Base-by-base conservation (phyloP, 1,140 invertebrate species). In the Drosophila eugracilis region DNA sequence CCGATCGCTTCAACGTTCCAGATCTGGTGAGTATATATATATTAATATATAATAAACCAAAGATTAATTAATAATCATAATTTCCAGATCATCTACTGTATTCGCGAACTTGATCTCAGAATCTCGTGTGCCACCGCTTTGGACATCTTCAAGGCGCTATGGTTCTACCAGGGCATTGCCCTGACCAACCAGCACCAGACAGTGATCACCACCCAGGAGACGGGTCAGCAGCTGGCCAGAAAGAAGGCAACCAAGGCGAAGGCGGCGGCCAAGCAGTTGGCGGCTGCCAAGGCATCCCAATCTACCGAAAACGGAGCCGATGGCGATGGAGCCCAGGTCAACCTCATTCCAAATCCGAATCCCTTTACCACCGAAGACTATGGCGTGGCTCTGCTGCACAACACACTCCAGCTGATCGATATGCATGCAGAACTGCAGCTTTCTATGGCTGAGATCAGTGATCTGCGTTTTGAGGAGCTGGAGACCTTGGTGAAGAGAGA, bases 341-440 rank as follows among this genome's bases (percentile, higher is more conserved):
- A 83, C 60, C 83, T 83, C 21, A 88, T 88, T 52, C 74, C 83
- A n/a, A 90, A 90, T 34, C 76, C 90, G 3, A 89, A 88, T 80
- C 90, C 86, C 34, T 90, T 91, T 54, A 91, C 91, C 53, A 89
- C 90, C 58, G 91, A 92, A 47, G 91, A 92, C 26, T 90, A 78
- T 32, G 78, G 91, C 28, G 83, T 86, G 22, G 90, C 91, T 12
- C 45, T 92, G 54, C 60, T 92, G 14, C 88, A 86, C 58, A 92
- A 92, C 45, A 75, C 89, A 0, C 73, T 92, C 7, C 91, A 92
- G 50, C 58, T 91, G 14, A 92, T 92, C 39, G 91, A 92, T 10
- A 91, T 91, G 90, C 79, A 90, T 9, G 91, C 91, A 2, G 79
- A 89, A 52, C 54, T 89, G 32, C 39, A 91, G 28, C 70, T 92